Percentiles rank a stretch among this genome's conserved stretches.
phyloP scores from a whole-genome alignment of 2,888 invertebrate species.

The Eupelmus urozonus region DNA sequence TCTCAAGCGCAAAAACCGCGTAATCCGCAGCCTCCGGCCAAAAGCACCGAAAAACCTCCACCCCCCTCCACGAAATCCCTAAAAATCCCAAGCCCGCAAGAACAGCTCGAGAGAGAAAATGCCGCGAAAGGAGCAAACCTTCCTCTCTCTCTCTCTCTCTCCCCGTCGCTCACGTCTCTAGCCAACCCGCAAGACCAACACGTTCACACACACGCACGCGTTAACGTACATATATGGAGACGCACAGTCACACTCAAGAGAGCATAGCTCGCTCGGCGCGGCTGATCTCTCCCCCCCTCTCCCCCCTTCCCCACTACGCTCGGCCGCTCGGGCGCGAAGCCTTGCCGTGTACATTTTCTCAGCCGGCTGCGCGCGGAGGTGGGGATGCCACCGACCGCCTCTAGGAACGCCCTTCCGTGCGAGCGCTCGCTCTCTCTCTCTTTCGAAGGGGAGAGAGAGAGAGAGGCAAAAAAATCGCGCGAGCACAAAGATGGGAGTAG shows the following conservation, averaged over 20 bases:
- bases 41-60: no score
- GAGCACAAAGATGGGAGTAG: slow-evolving; percentile 32
- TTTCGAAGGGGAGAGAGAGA: slow-evolving; percentile 18
- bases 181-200: neutral
- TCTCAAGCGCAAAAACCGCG: no score
- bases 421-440: neutral
- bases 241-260: no score
- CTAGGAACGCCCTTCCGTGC: slow-evolving; percentile 76
- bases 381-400: slow-evolving; percentile 75
- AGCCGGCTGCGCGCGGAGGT: slow-evolving; percentile 53
- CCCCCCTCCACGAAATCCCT: no score
- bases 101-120: neutral
- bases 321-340: slow-evolving; percentile 2
- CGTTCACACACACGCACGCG: no score
- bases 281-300: slow-evolving; percentile 21
- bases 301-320: neutral
- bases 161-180: neutral
- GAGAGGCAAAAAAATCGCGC: slow-evolving; percentile 12
- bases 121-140: neutral
- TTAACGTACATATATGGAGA: no score
- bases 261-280: no score
- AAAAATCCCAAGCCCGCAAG: neutral
- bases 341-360: slow-evolving; percentile 60
- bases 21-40: no score
- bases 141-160: neutral